A percentile compares a stretch with the other conserved stretches of the same genome.
phyloP scores from a whole-genome alignment of 1,140 invertebrate genomes.

The Dreissena polymorpha region DNA sequence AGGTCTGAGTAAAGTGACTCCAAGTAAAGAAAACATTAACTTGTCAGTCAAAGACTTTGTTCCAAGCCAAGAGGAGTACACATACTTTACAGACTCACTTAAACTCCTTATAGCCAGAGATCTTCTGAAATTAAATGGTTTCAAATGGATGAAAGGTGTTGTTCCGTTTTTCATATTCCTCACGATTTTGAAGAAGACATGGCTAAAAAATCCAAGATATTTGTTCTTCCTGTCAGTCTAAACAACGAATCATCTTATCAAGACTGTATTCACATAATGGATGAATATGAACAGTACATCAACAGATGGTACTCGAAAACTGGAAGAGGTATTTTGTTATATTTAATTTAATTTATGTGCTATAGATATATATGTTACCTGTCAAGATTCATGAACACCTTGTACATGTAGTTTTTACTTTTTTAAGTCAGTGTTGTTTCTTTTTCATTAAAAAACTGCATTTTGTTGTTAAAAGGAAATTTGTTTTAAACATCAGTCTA shows the following conservation, averaged over 20 bases:
- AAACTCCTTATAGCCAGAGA: slow-evolving; percentile 7
- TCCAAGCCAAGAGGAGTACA: slow-evolving; percentile 14
- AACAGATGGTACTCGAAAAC: slow-evolving; percentile 4
- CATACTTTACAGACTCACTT: neutral
- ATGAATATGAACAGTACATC: slow-evolving; percentile 12
- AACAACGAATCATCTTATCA: neutral
- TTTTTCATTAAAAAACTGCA: too few species aligned
- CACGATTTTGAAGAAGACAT: slow-evolving; percentile 17
- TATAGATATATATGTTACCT: too few species aligned
- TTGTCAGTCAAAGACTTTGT: slow-evolving; percentile 3
- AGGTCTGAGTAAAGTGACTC: neutral
- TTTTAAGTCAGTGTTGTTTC: too few species aligned
- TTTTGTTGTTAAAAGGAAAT: too few species aligned
- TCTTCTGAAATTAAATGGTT: slow-evolving; percentile 1
- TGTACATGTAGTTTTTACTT: too few species aligned
- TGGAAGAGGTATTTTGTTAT: neutral
- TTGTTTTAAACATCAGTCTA: too few species aligned
- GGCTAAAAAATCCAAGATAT: slow-evolving; percentile 6
- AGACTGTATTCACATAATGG: slow-evolving; percentile 8
- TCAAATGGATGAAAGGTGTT: slow-evolving; percentile 19
- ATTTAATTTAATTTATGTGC: too few species aligned
- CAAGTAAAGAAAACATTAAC: neutral
- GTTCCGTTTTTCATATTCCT: slow-evolving; percentile 1
- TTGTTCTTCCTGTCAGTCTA: slow-evolving; percentile 1
- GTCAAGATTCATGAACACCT: too few species aligned